These are phyloP conservation scores for Nemapogon koenigi DNA, from an alignment of 2,888 invertebrate species.

Conservation along the genomic window DNA sequence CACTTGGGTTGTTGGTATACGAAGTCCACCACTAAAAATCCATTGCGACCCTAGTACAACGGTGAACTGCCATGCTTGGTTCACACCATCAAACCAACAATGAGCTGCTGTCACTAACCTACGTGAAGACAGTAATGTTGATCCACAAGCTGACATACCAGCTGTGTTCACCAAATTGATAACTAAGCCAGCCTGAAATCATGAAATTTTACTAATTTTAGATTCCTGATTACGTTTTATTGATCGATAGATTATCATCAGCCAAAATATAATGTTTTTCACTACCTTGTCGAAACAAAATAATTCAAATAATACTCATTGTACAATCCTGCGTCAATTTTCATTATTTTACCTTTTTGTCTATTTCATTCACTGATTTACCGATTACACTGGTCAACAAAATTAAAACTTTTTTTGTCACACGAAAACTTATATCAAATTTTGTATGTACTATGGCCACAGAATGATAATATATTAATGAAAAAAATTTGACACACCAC, in stretches of 20 bases:
- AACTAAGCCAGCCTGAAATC: constrained; percentile 16
- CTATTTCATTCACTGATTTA: too few relatives aligned
- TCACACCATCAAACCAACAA: constrained; percentile 17
- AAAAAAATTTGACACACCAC: too few relatives aligned
- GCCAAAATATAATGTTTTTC: neutral
- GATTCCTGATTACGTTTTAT: neutral
- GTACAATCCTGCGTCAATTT: neutral
- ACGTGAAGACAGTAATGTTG: constrained; percentile 14
- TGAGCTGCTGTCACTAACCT: constrained; percentile 17
- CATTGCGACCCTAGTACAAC: constrained; percentile 16
- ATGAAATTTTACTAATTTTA: neutral
- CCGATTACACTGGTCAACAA: too few relatives aligned
- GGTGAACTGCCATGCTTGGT: constrained; percentile 14
- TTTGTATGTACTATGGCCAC: too few relatives aligned
- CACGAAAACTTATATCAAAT: too few relatives aligned
- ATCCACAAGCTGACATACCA: constrained; percentile 16
- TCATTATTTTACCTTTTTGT: too few relatives aligned
- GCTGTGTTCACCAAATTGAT: constrained; percentile 12
- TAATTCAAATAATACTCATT: neutral
- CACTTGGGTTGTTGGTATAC: constrained; percentile 13
- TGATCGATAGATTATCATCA: neutral
- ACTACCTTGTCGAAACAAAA: neutral
- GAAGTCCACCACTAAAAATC: constrained; percentile 17
- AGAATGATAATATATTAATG: too few relatives aligned
- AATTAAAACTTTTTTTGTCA: too few relatives aligned